Conservation (phyloP, 2,888 invertebrate species). For the Ommatoiulus sabulosus region DNA sequence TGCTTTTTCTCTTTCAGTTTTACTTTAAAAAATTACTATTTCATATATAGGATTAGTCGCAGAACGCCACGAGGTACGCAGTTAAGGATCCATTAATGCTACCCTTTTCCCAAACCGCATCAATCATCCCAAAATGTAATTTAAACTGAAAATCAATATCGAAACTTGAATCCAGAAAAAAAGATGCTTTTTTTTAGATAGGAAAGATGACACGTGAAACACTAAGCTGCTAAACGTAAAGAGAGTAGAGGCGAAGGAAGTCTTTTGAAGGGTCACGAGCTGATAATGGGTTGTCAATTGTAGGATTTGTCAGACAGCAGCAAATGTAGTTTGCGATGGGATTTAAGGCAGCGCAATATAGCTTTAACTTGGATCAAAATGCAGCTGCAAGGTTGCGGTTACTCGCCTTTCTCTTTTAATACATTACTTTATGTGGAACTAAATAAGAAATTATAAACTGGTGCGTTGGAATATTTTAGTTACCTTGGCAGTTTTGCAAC, state of each 20-base stretch:
- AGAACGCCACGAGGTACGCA: not conserved
- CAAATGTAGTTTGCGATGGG: not conserved
- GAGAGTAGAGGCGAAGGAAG: not conserved
- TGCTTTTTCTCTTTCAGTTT: too few species aligned
- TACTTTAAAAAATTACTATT: too few species aligned
- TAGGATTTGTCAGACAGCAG: not conserved
- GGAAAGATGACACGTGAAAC: not conserved
- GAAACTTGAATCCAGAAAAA: not conserved
- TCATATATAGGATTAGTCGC: too few species aligned
- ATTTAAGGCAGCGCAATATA: not conserved
- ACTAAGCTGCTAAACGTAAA: not conserved
- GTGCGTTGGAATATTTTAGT: not conserved
- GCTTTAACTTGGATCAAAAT: not conserved
- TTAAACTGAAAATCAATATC: slow-evolving; percentile 43
- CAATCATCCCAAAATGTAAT: slow-evolving; percentile 31
- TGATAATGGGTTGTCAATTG: not conserved
- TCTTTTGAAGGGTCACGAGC: not conserved
- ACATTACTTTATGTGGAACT: not conserved
- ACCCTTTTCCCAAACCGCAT: not conserved
- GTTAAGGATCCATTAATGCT: not conserved
- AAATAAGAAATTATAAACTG: not conserved
- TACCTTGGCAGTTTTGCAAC: slow-evolving; percentile 48
- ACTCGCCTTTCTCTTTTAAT: not conserved
- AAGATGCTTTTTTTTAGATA: not conserved
- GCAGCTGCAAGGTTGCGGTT: not conserved